Evolutionary conservation across 2,797 vertebrate genomes (phyloP), one percentile per base, ranked within the genome.

Genomic region (Chaenodraco wilsoni): DNA sequence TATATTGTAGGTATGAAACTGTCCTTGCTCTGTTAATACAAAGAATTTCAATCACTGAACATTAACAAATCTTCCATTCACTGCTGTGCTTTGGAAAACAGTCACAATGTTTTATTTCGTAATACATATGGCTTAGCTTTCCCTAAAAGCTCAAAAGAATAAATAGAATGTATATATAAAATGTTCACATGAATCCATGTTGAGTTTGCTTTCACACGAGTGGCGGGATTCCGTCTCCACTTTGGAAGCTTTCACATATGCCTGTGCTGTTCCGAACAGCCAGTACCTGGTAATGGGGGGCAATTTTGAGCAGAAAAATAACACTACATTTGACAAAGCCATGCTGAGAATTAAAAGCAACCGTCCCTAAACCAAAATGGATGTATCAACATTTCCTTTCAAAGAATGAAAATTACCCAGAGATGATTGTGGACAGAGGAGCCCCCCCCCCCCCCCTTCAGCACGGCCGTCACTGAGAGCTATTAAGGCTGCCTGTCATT

Each of bases 401-500:
- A 17, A 48, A 17, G 16, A 48, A 16, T 23, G 23, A 51, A 51
- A 51, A 21, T 51, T 21, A 49, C 13, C 5, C 12, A 1, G 2
- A 51, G 21, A 23, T 51, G 50, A 23, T 12, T 51, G 21, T 23
- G 12, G 19, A 51, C 50, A 23, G 50, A 1, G 12, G 13, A 11
- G 31, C 17, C 11, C 23, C 16, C 15, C 4, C 19, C n/a, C n/a
- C n/a, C 15, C n/a, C 14, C 56, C n/a, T 33, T 50, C 71, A 51
- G 45, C 7, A 23, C 19, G 46, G 43, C 57, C 27, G 56, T 65
- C 41, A 79, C 23, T 55, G 65, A 65, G 66, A 60, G 41, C 67
- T 70, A 70, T 71, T 44, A 37, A 65, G 49, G 66, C 48, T 61
- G 73, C 50, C 13, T 65, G 50, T 56, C 45, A 72, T 75, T 14